Percentiles rank a stretch among this genome's conserved stretches.
These are phyloP conservation scores for Coturnix japonica DNA, from an alignment of 2,113 vertebrate species.

Conservation along the genomic window DNA sequence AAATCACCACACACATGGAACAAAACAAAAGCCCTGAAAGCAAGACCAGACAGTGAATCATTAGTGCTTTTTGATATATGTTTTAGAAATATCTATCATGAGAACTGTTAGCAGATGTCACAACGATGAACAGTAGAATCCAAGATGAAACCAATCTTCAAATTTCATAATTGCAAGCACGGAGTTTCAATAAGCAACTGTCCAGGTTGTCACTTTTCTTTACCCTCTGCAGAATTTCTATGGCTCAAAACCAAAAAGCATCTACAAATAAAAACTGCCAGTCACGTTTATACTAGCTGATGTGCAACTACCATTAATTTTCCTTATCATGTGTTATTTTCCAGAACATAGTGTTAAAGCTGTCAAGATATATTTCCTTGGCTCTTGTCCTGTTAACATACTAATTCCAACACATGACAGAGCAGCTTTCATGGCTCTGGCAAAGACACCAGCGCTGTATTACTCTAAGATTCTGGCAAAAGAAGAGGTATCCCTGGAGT, in stretches of 20 bases:
- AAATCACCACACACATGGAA: not conserved
- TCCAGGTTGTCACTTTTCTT: slow-evolving; percentile 33
- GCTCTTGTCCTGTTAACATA: slow-evolving; percentile 3
- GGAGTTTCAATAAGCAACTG: slow-evolving; percentile 34
- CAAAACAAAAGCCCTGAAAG: not conserved
- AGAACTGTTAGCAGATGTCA: slow-evolving; percentile 49
- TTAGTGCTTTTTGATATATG: slow-evolving; percentile 17
- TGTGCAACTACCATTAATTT: slow-evolving; percentile 45
- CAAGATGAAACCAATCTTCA: slow-evolving; percentile 35
- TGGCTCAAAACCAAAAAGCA: slow-evolving; percentile 19
- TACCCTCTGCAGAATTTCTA: not conserved
- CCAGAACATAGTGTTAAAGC: not conserved
- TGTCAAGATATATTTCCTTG: slow-evolving; percentile 28
- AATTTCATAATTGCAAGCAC: slow-evolving; percentile 27
- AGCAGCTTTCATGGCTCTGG: not conserved
- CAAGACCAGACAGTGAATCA: slow-evolving; percentile 19
- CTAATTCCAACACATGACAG: slow-evolving; percentile 31
- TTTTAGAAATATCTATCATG: slow-evolving; percentile 6
- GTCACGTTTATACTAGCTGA: slow-evolving; percentile 39
- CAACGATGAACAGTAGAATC: not conserved
- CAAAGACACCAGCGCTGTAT: not conserved
- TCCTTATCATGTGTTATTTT: slow-evolving; percentile 40
- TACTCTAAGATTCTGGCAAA: not conserved
- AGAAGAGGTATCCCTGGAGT: not conserved
- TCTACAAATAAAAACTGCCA: slow-evolving; percentile 37